phyloP scores from a whole-genome alignment of 2,888 invertebrate species.

The Netelia inedita region DNA sequence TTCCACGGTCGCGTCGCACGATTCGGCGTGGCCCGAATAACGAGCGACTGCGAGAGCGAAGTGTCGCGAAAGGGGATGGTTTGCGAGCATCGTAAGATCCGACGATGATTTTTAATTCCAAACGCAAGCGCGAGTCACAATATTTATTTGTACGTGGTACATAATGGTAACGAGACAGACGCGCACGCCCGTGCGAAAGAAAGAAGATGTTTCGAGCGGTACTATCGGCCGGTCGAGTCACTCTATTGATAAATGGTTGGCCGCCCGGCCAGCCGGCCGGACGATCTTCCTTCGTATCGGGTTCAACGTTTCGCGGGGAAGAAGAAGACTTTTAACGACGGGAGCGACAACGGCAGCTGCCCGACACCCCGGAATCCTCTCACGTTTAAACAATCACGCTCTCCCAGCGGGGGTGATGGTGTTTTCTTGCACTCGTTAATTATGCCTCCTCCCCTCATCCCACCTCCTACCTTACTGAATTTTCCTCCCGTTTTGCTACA shows the following conservation, averaged over 20 bases:
- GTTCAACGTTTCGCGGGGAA: too few relatives aligned
- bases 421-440: slow-evolving; percentile 68
- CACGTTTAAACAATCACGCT: slow-evolving; percentile 72
- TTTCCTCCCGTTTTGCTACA: background rate
- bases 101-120: background rate
- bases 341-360: background rate
- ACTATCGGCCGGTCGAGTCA: slow-evolving; percentile 20
- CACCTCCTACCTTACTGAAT: slow-evolving; percentile 13
- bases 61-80: too few relatives aligned
- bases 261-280: too few relatives aligned
- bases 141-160: slow-evolving; percentile 63
- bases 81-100: background rate
- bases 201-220: background rate
- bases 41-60: background rate
- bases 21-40: slow-evolving; percentile 16
- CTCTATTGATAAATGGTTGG: slow-evolving; percentile 63
- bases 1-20: background rate
- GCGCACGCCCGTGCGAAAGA: background rate
- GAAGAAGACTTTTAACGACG: background rate
- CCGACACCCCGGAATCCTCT: slow-evolving; percentile 71
- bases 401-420: slow-evolving; percentile 67
- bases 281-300: too few relatives aligned
- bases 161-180: slow-evolving; percentile 17
- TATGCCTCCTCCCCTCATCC: slow-evolving; percentile 55
- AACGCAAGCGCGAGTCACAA: slow-evolving; percentile 64